phyloP scores from a whole-genome alignment of 2,113 vertebrate species.

The Burhinus oedicnemus region DNA sequence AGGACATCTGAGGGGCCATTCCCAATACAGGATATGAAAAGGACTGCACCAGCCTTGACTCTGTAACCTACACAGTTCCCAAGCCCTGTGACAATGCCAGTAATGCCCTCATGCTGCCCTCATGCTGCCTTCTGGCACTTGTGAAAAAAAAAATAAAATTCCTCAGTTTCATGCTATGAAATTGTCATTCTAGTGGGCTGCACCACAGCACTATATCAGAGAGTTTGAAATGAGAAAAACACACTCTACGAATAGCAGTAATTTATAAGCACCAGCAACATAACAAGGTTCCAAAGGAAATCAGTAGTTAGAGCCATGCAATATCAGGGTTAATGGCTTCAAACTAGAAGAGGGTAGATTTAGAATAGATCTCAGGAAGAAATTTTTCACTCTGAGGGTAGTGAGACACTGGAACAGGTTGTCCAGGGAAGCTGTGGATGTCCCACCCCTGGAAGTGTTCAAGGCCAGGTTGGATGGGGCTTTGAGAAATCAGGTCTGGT shows the following conservation, averaged over 20 bases:
- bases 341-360: too few species aligned
- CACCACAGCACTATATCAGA: background rate
- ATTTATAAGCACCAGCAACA: background rate
- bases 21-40: background rate
- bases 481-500: too few species aligned
- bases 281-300: background rate
- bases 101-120: background rate
- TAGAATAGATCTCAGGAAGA: too few species aligned
- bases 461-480: too few species aligned
- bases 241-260: background rate
- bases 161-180: background rate
- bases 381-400: too few species aligned
- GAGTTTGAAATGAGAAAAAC: background rate
- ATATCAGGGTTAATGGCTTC: too few species aligned
- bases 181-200: background rate
- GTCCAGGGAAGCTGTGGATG: too few species aligned
- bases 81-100: rapidly evolving
- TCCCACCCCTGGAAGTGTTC: too few species aligned
- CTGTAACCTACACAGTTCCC: background rate
- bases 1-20: background rate
- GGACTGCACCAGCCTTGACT: background rate
- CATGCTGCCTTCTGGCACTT: background rate
- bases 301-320: background rate
- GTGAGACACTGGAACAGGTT: too few species aligned
- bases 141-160: too few species aligned